phyloP scores from a whole-genome alignment of 2,888 invertebrate species.

The Euplexia lucipara region DNA sequence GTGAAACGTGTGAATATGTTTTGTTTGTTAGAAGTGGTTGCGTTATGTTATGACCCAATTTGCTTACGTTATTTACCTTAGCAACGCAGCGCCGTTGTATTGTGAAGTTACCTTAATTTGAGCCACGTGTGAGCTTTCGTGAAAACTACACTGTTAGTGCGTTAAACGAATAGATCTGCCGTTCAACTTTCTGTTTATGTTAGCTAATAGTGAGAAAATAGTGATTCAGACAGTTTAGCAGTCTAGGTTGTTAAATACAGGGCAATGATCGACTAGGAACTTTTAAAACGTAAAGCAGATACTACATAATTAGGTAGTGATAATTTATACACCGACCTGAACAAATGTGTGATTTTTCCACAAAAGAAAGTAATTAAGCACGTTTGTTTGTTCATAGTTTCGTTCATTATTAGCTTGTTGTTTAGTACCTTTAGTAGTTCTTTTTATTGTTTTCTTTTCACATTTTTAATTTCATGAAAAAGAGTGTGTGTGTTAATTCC shows the following conservation, averaged over 20 bases:
- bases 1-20: conserved; percentile 29
- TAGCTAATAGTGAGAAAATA: not conserved
- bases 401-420: not conserved
- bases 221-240: not conserved
- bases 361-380: not conserved
- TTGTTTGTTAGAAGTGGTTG: conserved; percentile 51
- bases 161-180: conserved; percentile 15
- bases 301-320: not conserved
- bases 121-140: conserved; percentile 50
- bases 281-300: conserved; percentile 10
- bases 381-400: not conserved
- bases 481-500: too few species aligned
- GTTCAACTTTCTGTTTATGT: conserved; percentile 16
- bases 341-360: conserved; percentile 2
- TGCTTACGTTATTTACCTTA: conserved; percentile 70
- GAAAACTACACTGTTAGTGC: conserved; percentile 31
- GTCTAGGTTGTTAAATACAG: conserved; percentile 7
- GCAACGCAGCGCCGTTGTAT: conserved; percentile 61
- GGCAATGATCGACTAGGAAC: conserved; percentile 14
- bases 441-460: too few species aligned
- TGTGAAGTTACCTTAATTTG: conserved; percentile 53
- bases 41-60: conserved; percentile 66
- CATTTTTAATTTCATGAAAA: not conserved
- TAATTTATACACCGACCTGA: conserved; percentile 18
- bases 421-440: too few species aligned